Evolutionary conservation across 2,888 invertebrate species (phyloP).

Genomic region (Athetis lepigone): DNA sequence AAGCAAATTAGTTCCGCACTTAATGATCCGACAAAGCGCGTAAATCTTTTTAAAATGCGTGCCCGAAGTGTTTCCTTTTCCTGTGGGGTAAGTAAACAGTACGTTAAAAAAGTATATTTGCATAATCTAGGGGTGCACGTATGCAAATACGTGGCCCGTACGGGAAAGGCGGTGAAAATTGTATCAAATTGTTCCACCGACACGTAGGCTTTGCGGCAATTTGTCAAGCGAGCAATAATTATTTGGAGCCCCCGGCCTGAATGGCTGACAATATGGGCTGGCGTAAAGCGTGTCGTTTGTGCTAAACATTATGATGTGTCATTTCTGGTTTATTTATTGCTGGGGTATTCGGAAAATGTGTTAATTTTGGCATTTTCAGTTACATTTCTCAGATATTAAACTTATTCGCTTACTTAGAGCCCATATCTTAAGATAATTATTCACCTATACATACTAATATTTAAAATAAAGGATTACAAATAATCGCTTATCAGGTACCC

Average conservation of each 20-base stretch:
- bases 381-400: background rate
- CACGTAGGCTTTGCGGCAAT: conserved; percentile 87
- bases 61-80: conserved; percentile 87
- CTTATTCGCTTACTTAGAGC: background rate
- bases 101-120: conserved; percentile 88
- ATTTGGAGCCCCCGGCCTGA: conserved; percentile 82
- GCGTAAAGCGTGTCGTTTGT: conserved; percentile 63
- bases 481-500: conserved; percentile 24
- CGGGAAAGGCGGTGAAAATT: conserved; percentile 87
- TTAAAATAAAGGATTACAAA: background rate
- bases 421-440: background rate
- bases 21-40: conserved; percentile 90
- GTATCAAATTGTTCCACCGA: conserved; percentile 89
- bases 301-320: conserved; percentile 63
- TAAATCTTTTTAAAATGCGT: conserved; percentile 90
- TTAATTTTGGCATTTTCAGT: conserved; percentile 6
- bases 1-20: conserved; percentile 90
- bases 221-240: conserved; percentile 89
- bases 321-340: conserved; percentile 59
- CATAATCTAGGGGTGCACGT: conserved; percentile 86
- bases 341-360: conserved; percentile 15
- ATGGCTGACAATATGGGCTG: conserved; percentile 71
- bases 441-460: background rate
- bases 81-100: conserved; percentile 82
- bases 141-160: conserved; percentile 87